phyloP scores from a whole-genome alignment of 2,113 vertebrate species.

The Anhinga anhinga region DNA sequence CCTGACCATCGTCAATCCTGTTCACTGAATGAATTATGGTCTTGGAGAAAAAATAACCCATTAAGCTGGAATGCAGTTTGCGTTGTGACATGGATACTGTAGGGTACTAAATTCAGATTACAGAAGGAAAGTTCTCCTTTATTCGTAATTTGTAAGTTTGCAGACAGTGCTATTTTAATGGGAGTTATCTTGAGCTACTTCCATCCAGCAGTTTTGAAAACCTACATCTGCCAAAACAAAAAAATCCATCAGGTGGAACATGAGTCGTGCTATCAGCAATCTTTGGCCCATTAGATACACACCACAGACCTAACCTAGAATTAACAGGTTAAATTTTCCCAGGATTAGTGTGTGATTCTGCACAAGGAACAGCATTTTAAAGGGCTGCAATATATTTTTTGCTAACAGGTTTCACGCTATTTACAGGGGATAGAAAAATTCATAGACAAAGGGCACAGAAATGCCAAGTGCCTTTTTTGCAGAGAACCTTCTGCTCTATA shows the following conservation, averaged over 20 bases:
- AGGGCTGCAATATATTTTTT: neutral
- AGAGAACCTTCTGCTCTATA: neutral
- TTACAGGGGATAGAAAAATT: neutral
- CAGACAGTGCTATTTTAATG: neutral
- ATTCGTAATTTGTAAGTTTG: neutral
- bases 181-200: neutral
- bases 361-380: neutral
- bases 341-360: neutral
- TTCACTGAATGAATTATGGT: neutral
- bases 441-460: neutral
- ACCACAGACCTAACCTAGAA: neutral
- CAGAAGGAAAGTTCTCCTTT: neutral
- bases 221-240: neutral
- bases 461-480: neutral
- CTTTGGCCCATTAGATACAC: neutral
- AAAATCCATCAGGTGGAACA: neutral
- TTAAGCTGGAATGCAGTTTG: neutral
- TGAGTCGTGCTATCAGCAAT: neutral
- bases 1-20: neutral
- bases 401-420: neutral
- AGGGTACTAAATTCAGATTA: neutral
- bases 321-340: neutral
- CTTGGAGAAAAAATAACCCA: neutral
- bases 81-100: neutral
- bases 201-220: neutral